phyloP scores from a whole-genome alignment of 2,113 vertebrate genomes.

The Passer montanus region DNA sequence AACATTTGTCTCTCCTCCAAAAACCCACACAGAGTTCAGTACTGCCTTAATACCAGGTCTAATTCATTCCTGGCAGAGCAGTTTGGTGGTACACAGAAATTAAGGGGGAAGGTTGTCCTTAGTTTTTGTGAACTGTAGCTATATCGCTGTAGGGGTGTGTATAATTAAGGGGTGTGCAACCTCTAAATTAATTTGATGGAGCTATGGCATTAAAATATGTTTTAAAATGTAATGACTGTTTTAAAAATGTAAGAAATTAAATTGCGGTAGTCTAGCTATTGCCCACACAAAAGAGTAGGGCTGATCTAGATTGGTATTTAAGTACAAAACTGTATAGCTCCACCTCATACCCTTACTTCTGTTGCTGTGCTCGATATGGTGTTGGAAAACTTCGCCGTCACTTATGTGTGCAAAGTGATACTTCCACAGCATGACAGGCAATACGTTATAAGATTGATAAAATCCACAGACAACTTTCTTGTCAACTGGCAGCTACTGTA shows the following conservation, averaged over 20 bases:
- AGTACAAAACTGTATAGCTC: background rate
- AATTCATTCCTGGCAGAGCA: background rate
- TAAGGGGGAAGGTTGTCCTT: background rate
- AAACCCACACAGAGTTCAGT: background rate
- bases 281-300: background rate
- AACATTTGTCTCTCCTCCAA: background rate
- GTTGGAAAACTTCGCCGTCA: background rate
- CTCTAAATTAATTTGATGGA: background rate
- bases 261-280: background rate
- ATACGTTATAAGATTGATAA: background rate
- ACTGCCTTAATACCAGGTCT: background rate
- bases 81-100: background rate
- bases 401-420: background rate
- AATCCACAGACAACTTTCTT: background rate
- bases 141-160: fast-evolving
- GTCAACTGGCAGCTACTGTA: background rate
- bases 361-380: background rate
- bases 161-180: background rate
- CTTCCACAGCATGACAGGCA: background rate
- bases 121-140: background rate
- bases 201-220: background rate
- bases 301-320: background rate
- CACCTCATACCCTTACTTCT: background rate
- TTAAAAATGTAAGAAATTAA: background rate
- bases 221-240: background rate